Conservation (phyloP, 2,113 vertebrate species). For the Ophiodon elongatus region DNA sequence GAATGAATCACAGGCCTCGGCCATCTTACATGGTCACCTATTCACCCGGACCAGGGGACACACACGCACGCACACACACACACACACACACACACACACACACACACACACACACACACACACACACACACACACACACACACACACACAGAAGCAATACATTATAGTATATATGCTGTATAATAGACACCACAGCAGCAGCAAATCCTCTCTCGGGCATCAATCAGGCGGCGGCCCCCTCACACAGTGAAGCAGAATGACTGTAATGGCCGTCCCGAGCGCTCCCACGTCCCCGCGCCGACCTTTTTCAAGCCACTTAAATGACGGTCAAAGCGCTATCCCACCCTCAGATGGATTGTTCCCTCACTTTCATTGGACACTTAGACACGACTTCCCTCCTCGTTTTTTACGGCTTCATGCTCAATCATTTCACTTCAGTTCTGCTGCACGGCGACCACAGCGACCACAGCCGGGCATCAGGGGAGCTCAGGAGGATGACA, state of each 20-base stretch:
- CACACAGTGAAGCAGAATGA: slow-evolving; percentile 50
- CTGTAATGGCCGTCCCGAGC: slow-evolving; percentile 49
- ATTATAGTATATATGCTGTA: slow-evolving; percentile 46
- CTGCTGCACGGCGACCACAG: slow-evolving; percentile 32
- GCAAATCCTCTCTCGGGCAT: slow-evolving; percentile 63
- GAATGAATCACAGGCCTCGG: slow-evolving; percentile 53
- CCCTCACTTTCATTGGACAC: slow-evolving; percentile 66
- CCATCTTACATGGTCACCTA: slow-evolving; percentile 59
- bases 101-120: slow-evolving; percentile 19
- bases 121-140: slow-evolving; percentile 31
- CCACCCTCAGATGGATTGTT: slow-evolving; percentile 63
- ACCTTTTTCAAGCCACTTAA: slow-evolving; percentile 68
- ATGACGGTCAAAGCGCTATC: slow-evolving; percentile 60
- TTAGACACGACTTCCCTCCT: not conserved
- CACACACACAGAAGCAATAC: slow-evolving; percentile 46
- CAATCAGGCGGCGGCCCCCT: slow-evolving; percentile 57
- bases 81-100: slow-evolving; percentile 14
- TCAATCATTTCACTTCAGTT: slow-evolving; percentile 60
- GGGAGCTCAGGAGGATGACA: slow-evolving; percentile 41
- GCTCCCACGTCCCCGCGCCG: slow-evolving; percentile 43
- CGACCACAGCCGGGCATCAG: slow-evolving; percentile 47
- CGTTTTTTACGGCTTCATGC: slow-evolving; percentile 42
- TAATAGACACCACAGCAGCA: slow-evolving; percentile 42
- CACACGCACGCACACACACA: slow-evolving; percentile 33
- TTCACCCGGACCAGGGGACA: slow-evolving; percentile 21